phyloP scores from a whole-genome alignment of 2,888 invertebrate species.

The Chesias legatella region DNA sequence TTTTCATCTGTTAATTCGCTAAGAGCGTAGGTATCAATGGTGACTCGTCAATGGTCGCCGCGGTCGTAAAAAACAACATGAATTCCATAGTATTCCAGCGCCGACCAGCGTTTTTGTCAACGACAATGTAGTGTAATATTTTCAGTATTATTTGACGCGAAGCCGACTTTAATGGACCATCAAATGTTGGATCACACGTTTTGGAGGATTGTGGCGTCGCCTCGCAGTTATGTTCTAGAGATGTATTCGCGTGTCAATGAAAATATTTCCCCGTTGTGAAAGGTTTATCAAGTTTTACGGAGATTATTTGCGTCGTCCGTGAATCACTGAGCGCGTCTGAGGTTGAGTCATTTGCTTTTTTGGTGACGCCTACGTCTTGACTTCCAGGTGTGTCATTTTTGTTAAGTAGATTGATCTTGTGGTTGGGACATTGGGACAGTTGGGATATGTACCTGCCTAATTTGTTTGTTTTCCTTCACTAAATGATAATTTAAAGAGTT shows the following conservation, averaged over 20 bases:
- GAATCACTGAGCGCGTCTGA: neutral
- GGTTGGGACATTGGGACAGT: too few species aligned
- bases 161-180: slow-evolving; percentile 57
- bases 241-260: slow-evolving; percentile 15
- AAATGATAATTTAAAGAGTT: too few species aligned
- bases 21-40: neutral
- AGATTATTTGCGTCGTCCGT: slow-evolving; percentile 1
- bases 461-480: too few species aligned
- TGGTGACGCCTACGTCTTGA: too few species aligned
- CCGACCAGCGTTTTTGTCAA: slow-evolving; percentile 30
- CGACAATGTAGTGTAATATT: slow-evolving; percentile 33
- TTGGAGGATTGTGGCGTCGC: slow-evolving; percentile 32
- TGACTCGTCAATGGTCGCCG: slow-evolving; percentile 13
- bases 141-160: slow-evolving; percentile 43
- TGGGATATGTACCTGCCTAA: too few species aligned
- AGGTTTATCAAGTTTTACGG: slow-evolving; percentile 3
- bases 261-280: slow-evolving; percentile 6
- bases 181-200: slow-evolving; percentile 39
- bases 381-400: too few species aligned
- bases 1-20: slow-evolving; percentile 1
- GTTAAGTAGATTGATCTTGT: too few species aligned
- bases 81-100: slow-evolving; percentile 18
- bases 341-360: too few species aligned
- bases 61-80: slow-evolving; percentile 16
- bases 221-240: slow-evolving; percentile 18